Conservation (phyloP, 30 jellyfish, hydroid and myxozoan species). For the Aurelia aurita complex sp. Pacific region DNA sequence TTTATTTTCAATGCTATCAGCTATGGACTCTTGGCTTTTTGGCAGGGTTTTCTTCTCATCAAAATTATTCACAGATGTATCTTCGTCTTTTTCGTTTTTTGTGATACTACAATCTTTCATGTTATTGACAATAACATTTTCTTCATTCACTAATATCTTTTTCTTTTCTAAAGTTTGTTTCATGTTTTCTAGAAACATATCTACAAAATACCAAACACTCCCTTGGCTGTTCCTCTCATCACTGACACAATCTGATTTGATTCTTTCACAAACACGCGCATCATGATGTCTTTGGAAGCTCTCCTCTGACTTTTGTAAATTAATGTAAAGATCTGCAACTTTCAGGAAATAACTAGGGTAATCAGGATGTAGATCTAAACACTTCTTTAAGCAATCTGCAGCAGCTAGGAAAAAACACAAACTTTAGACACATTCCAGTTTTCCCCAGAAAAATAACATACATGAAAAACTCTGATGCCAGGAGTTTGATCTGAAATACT, state of each 20-base stretch:
- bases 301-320: constrained; percentile 6
- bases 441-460: too few species aligned
- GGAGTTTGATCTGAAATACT: too few species aligned
- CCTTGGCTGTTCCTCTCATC: not conserved
- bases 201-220: constrained; percentile 8
- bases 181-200: not conserved
- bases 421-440: too few species aligned
- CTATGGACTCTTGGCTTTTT: too few species aligned
- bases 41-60: too few species aligned
- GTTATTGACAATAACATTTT: not conserved
- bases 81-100: too few species aligned
- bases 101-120: not conserved
- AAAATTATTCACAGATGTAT: too few species aligned
- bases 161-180: not conserved
- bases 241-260: not conserved
- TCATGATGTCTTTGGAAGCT: not conserved
- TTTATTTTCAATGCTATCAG: too few species aligned
- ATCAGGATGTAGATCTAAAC: constrained; percentile 42
- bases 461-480: too few species aligned
- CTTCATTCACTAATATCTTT: not conserved
- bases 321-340: not conserved
- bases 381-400: constrained; percentile 14
- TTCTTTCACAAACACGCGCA: not conserved
- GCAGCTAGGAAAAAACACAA: constrained; percentile 8
- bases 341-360: constrained; percentile 28